Conservation (phyloP, 2,888 invertebrate species). For the Neoaliturus tenellus region DNA sequence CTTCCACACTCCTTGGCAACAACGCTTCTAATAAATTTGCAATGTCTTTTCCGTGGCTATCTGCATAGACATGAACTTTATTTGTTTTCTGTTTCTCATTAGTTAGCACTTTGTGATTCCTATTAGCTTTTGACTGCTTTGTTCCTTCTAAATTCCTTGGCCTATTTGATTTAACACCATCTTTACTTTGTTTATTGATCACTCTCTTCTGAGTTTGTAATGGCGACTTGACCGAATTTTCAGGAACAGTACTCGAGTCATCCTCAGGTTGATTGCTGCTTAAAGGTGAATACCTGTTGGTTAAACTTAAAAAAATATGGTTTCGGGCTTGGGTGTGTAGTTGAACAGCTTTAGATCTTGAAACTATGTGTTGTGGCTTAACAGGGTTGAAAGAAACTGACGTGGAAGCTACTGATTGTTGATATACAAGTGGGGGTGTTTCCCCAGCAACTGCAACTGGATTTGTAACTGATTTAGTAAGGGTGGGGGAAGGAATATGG, state of each 20-base stretch:
- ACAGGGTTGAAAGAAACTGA: neutral
- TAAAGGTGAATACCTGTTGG: neutral
- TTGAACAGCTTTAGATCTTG: neutral
- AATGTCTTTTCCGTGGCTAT: neutral
- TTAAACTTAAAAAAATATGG: neutral
- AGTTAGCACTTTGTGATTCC: neutral
- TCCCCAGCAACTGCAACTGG: neutral
- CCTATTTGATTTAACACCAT: neutral
- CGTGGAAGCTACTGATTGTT: neutral
- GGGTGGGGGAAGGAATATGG: neutral
- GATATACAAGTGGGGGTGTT: neutral
- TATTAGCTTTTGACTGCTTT: neutral
- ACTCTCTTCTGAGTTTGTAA: neutral
- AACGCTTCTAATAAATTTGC: neutral
- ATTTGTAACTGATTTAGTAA: no score
- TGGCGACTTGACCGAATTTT: neutral
- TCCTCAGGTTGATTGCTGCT: neutral
- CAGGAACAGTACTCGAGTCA: neutral
- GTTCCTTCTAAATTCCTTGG: neutral
- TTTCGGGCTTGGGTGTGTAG: neutral
- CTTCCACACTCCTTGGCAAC: neutral
- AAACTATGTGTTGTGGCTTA: neutral
- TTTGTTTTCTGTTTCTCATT: neutral
- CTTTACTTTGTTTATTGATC: neutral
- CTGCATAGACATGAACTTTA: neutral